These are phyloP conservation scores for Siniperca knerii DNA, from an alignment of 2,113 vertebrate genomes.

Conservation along the genomic window DNA sequence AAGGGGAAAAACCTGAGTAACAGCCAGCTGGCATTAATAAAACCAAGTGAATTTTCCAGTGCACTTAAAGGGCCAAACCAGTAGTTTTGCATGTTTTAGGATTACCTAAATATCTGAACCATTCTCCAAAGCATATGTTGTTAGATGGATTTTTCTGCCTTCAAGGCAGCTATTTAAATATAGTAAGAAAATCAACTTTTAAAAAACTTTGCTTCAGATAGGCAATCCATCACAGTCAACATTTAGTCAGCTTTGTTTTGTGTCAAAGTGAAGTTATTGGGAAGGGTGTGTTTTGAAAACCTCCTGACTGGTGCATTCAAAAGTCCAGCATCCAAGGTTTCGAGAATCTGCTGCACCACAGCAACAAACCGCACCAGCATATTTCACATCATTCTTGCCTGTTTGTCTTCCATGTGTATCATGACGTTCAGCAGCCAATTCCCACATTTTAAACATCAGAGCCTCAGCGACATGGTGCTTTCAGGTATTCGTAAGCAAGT, in stretches of 20 bases:
- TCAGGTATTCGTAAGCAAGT: neutral
- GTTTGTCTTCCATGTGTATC: neutral
- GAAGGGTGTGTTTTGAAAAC: slow-evolving; percentile 12
- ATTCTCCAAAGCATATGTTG: slow-evolving; percentile 49
- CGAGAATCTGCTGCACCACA: neutral
- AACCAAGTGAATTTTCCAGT: slow-evolving; percentile 41
- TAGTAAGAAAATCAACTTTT: slow-evolving; percentile 10
- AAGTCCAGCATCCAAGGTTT: slow-evolving; percentile 6
- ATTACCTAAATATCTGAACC: slow-evolving; percentile 14
- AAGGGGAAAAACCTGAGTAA: neutral
- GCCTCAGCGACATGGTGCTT: neutral
- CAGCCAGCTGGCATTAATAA: slow-evolving; percentile 32
- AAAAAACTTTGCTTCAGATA: slow-evolving; percentile 16
- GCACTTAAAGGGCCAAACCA: slow-evolving; percentile 33
- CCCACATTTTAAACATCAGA: neutral
- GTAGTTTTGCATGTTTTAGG: slow-evolving; percentile 49
- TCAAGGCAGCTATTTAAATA: neutral
- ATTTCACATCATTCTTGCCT: neutral
- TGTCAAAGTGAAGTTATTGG: neutral
- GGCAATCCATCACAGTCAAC: slow-evolving; percentile 7
- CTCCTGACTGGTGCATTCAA: neutral
- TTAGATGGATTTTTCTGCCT: neutral
- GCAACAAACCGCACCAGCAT: neutral
- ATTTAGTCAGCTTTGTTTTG: slow-evolving; percentile 2
- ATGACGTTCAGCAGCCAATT: neutral